Evolutionary conservation across 2,888 invertebrate genomes (phyloP), one percentile per base, ranked within the genome.

Genomic region (Trachelus stipa): DNA sequence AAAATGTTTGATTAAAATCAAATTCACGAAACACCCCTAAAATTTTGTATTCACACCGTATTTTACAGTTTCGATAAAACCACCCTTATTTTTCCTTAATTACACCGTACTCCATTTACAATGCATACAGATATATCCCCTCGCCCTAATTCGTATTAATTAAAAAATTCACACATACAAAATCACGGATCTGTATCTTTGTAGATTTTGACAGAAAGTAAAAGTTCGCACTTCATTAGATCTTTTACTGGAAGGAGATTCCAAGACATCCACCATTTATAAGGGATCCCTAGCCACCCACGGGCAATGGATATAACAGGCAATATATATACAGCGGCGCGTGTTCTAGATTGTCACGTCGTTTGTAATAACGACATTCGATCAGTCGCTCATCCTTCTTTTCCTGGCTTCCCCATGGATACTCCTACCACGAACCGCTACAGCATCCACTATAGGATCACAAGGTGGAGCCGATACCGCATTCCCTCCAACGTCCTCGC

Each of bases 301-400:
- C 71, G 81, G 80, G 79, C 83, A 85, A 85, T 84, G 81, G 85
- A 82, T 83, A 85, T 87, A 88, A 88, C 87, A 83, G 85, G 87
- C 87, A 87, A 89, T 89, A 85, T 89, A 86, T 89, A 88, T 89
- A 89, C 89, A 81, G 80, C 82, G 83, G 81, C 81, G 84, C 83
- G 86, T 85, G 86, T 85, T 86, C 85, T 79, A 87, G 88, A 89
- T 90, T 87, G 88, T 90, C 89, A 86, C 87, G 89, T 88, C 87
- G 88, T 88, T 90, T 89, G 89, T 89, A 90, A 90, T 86, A 88
- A 89, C 87, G 87, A 90, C 88, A 85, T 88, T 88, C 89, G 89
- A 90, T 90, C 89, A 88, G 85, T 81, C 88, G 84, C 85, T 85
- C 85, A 84, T 86, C 85, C 84, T 86, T 85, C 84, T 83, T 83